phyloP scores from a whole-genome alignment of 2,888 invertebrate genomes.

The Tricholauxania praeusta region DNA sequence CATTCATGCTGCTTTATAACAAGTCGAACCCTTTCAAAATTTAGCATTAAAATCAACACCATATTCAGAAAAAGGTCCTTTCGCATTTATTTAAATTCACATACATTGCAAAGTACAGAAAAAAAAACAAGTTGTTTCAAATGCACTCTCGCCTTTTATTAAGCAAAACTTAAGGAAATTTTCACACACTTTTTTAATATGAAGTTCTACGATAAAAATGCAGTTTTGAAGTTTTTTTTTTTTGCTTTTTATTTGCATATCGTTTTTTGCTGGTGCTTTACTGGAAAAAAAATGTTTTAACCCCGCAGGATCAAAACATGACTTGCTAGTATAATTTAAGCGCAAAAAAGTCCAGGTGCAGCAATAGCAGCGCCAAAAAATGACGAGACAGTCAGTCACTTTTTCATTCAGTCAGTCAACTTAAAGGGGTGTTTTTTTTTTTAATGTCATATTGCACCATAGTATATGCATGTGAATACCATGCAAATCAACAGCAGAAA shows the following conservation, averaged over 20 bases:
- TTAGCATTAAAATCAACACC: conserved; percentile 6
- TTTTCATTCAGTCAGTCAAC: not conserved
- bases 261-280: too few relatives aligned
- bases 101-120: not conserved
- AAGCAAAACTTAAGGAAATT: conserved; percentile 21
- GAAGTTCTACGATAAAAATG: too few relatives aligned
- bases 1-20: not conserved
- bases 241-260: too few relatives aligned
- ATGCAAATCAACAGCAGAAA: too few relatives aligned
- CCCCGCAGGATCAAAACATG: too few relatives aligned
- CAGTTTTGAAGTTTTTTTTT: too few relatives aligned
- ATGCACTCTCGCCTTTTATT: conserved; percentile 6
- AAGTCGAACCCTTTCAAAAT: not conserved
- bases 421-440: too few relatives aligned
- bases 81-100: not conserved
- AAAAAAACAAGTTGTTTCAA: not conserved
- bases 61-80: not conserved
- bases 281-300: too few relatives aligned
- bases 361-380: conserved; percentile 31
- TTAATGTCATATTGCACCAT: too few relatives aligned
- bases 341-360: conserved; percentile 19
- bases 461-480: too few relatives aligned
- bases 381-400: conserved; percentile 14
- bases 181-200: conserved; percentile 14
- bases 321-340: too few relatives aligned